A percentile compares a stretch with the other conserved stretches of the same genome.
These are phyloP conservation scores for Pempheris klunzingeri DNA, from an alignment of 2,797 vertebrate genomes.

Conservation along the genomic window DNA sequence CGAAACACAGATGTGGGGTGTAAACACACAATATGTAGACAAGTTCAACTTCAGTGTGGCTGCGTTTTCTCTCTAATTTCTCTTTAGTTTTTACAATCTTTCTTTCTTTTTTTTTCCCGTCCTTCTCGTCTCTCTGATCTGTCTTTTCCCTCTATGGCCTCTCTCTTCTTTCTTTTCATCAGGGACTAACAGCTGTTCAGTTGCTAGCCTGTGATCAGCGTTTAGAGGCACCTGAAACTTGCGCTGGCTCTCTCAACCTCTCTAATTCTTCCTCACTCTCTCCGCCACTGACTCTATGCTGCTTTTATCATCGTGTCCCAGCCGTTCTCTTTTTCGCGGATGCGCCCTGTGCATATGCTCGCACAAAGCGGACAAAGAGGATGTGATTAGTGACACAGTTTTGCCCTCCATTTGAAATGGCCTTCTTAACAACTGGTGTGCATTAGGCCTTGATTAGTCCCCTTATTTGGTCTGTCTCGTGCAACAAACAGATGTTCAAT, in stretches of 20 bases:
- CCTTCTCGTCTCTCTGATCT: slow-evolving; percentile 19
- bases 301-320: background rate
- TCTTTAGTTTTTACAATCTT: slow-evolving; percentile 1
- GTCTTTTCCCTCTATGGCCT: background rate
- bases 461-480: slow-evolving; percentile 40
- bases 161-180: slow-evolving; percentile 33
- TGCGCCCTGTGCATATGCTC: slow-evolving; percentile 9
- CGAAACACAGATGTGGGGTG: slow-evolving; percentile 43
- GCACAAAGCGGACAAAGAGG: slow-evolving; percentile 18
- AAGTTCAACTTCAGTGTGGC: background rate
- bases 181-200: slow-evolving; percentile 61
- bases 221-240: slow-evolving; percentile 52
- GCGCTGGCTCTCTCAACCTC: slow-evolving; percentile 4
- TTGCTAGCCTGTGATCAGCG: slow-evolving; percentile 56
- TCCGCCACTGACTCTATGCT: background rate
- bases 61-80: slow-evolving; percentile 18
- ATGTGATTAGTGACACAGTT: slow-evolving; percentile 56
- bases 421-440: slow-evolving; percentile 50
- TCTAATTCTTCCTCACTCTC: slow-evolving; percentile 7
- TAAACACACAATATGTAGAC: background rate
- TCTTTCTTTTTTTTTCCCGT: slow-evolving; percentile 32
- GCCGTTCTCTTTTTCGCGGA: slow-evolving; percentile 22
- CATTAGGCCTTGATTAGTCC: slow-evolving; percentile 54
- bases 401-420: slow-evolving; percentile 48
- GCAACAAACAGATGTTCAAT: slow-evolving; percentile 54